Evolutionary conservation across 2,888 invertebrate genomes (phyloP).

Genomic region (Actias luna): DNA sequence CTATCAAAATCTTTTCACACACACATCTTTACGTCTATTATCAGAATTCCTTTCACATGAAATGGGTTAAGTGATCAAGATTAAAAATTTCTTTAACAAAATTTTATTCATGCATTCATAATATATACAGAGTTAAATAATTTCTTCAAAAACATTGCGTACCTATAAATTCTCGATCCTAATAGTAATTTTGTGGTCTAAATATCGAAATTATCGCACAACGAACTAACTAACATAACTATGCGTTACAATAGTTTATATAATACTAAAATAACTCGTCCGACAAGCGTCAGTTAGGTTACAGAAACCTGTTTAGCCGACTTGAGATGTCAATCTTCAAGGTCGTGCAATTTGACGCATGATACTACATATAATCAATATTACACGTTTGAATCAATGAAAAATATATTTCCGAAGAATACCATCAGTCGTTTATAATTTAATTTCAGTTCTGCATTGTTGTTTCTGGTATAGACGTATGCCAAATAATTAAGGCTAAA

Average conservation of each 20-base stretch:
- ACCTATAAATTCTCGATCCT: too few relatives aligned
- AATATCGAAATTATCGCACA: background rate
- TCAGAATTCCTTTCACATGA: too few relatives aligned
- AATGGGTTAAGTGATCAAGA: too few relatives aligned
- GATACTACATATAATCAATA: background rate
- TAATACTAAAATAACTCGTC: background rate
- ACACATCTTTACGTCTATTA: too few relatives aligned
- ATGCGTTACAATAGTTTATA: background rate
- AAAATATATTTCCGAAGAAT: background rate
- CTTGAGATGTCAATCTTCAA: conserved; percentile 6
- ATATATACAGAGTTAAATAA: too few relatives aligned
- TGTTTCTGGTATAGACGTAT: background rate
- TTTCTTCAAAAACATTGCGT: too few relatives aligned
- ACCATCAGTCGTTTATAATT: background rate
- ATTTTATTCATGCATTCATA: too few relatives aligned
- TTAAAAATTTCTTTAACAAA: too few relatives aligned
- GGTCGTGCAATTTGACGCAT: background rate
- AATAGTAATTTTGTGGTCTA: too few relatives aligned
- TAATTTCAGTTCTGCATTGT: background rate
- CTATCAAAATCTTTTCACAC: too few relatives aligned
- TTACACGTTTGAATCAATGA: background rate
- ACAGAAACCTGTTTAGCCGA: conserved; percentile 6
- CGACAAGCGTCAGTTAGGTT: background rate
- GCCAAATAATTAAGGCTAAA: conserved; percentile 10
- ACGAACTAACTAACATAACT: background rate